These are phyloP conservation scores for Todus mexicanus DNA, from an alignment of 2,797 vertebrate genomes.

Conservation along the genomic window DNA sequence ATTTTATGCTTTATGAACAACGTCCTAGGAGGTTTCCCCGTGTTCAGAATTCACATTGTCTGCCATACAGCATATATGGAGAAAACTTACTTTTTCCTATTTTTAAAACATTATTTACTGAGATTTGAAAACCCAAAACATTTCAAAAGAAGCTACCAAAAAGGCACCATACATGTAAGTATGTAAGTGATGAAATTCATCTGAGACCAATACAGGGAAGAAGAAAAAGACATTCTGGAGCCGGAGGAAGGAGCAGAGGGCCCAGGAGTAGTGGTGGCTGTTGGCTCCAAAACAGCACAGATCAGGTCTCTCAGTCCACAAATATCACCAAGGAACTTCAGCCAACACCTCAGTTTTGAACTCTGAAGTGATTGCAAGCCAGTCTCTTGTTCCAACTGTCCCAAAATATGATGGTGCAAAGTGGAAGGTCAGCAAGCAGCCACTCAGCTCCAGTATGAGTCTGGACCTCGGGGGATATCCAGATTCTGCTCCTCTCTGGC, in stretches of 20 bases:
- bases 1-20: neutral
- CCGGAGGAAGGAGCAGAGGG: neutral
- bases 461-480: neutral
- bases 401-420: neutral
- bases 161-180: neutral
- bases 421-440: neutral
- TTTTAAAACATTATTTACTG: slow-evolving; percentile 3
- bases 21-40: neutral
- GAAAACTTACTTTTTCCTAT: neutral
- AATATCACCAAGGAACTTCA: neutral
- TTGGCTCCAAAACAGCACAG: neutral
- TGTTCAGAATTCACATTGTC: neutral
- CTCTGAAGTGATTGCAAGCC: neutral
- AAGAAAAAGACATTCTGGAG: neutral
- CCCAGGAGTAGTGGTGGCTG: neutral
- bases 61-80: neutral
- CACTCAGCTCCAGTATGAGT: neutral
- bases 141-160: slow-evolving; percentile 18
- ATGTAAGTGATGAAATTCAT: neutral
- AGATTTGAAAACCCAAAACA: neutral
- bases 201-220: slow-evolving; percentile 1
- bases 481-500: neutral
- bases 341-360: neutral
- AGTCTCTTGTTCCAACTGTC: neutral
- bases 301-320: neutral